Evolutionary conservation across 1,140 invertebrate species (phyloP).

Genomic region (Pachypeltis micranthus): DNA sequence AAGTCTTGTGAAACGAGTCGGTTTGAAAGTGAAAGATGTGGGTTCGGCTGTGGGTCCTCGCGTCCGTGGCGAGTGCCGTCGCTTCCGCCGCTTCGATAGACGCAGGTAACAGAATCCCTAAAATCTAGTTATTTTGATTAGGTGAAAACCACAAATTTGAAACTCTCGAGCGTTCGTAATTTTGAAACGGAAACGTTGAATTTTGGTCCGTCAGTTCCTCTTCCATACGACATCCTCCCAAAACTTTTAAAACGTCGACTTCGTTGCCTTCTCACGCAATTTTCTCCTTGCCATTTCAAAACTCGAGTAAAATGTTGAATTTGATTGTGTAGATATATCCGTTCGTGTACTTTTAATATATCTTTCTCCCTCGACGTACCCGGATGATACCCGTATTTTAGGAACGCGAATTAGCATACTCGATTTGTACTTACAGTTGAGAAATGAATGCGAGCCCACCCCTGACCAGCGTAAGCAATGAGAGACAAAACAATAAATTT

Average conservation of each 20-base stretch:
- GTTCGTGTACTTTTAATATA: too few relatives aligned
- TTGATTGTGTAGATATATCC: too few relatives aligned
- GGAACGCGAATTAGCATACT: too few relatives aligned
- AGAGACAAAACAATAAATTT: too few relatives aligned
- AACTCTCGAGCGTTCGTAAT: not conserved
- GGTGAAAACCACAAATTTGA: not conserved
- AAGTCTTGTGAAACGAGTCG: not conserved
- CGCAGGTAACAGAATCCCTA: not conserved
- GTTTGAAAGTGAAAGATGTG: too few relatives aligned
- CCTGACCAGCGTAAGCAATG: too few relatives aligned
- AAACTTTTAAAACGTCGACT: not conserved
- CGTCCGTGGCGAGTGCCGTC: not conserved
- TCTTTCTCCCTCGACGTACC: too few relatives aligned
- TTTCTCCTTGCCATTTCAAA: not conserved
- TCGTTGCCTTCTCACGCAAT: not conserved
- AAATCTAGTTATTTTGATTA: not conserved
- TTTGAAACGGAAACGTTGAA: not conserved
- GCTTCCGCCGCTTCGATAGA: not conserved
- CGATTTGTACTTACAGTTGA: too few relatives aligned
- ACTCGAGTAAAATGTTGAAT: too few relatives aligned
- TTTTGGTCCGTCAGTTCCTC: not conserved
- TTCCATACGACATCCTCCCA: not conserved
- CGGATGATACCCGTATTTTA: too few relatives aligned
- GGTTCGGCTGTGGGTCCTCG: not conserved
- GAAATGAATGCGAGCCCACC: too few relatives aligned